Evolutionary conservation across 2,113 vertebrate genomes (phyloP), one percentile per base, ranked within the genome.

Genomic region (Cyprinodon tularosa): DNA sequence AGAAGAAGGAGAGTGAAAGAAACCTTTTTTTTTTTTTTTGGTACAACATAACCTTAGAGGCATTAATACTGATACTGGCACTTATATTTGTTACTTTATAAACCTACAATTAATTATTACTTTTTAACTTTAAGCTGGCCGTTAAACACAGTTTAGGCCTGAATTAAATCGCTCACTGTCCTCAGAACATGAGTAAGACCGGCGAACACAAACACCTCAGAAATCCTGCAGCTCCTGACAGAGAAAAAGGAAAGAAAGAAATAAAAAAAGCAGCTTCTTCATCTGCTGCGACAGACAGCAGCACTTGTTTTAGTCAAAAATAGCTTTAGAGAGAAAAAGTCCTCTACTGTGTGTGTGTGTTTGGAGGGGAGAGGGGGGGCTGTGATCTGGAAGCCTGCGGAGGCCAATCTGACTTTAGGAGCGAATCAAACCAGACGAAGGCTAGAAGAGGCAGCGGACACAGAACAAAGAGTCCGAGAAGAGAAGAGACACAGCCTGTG

Each of bases 251-350:
- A 14, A 66, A 29, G 48, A 3, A 15, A 13, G 20, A 7, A 14
- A 10, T 15, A 3, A 60, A 71, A 72, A 53, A 9, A 47, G 45
- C 53, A 62, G 65, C 70, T 40, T 15, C 48, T 68, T 62, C 38
- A 50, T 78, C 63, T 62, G 68, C 57, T 2, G 13, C 70, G 77
- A 65, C 78, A 66, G 45, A 13, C 65, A 71, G 36, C 62, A 62
- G 60, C 42, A 71, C 67, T 72, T 82, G 85, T 80, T 84, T 71
- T 62, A 83, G 77, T 78, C 81, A 77, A 37, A 88, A 82, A 82
- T 72, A 84, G 66, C 78, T 74, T 79, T 44, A 81, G 68, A 81
- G 68, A 74, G 37, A 77, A 69, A 37, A 8, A 63, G 76, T 62
- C 62, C 70, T 72, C 59, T 78, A 67, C 53, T 82, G 73, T 72